Conservation (phyloP, 2,797 vertebrate species). For the Dryobates pubescens region DNA sequence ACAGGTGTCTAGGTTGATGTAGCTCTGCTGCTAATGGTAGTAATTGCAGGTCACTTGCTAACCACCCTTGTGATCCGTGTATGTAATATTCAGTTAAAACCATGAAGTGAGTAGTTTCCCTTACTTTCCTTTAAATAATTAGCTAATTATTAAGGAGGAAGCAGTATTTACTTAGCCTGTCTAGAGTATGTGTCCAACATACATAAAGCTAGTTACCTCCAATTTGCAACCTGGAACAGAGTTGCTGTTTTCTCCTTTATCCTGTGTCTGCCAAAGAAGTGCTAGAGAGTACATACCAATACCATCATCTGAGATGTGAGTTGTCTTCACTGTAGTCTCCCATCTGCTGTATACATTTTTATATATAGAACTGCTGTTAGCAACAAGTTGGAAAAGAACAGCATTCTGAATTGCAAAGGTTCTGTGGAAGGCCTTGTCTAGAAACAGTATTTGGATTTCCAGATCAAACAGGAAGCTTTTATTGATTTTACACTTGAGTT, state of each 20-base stretch:
- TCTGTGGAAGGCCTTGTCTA: background rate
- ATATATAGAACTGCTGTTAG: background rate
- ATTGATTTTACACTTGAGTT: background rate
- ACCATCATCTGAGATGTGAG: background rate
- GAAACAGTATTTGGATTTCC: background rate
- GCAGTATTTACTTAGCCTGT: background rate
- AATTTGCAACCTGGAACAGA: background rate
- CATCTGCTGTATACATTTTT: background rate
- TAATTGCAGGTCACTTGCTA: background rate
- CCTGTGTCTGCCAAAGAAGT: background rate
- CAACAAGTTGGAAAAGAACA: background rate
- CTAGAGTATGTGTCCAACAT: background rate
- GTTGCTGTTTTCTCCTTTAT: background rate
- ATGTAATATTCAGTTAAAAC: background rate
- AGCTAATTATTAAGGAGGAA: background rate
- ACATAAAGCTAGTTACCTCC: background rate
- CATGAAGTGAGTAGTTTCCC: background rate
- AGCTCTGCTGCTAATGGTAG: background rate
- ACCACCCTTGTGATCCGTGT: background rate
- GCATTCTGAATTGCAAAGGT: background rate
- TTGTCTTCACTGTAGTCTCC: background rate
- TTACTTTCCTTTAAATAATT: background rate
- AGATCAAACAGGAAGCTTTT: background rate
- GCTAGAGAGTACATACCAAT: background rate
- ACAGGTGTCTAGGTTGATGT: background rate